Evolutionary conservation across 2,113 vertebrate species (phyloP), one percentile per base, ranked within the genome.

Genomic region (Cephalopholis sonnerati): DNA sequence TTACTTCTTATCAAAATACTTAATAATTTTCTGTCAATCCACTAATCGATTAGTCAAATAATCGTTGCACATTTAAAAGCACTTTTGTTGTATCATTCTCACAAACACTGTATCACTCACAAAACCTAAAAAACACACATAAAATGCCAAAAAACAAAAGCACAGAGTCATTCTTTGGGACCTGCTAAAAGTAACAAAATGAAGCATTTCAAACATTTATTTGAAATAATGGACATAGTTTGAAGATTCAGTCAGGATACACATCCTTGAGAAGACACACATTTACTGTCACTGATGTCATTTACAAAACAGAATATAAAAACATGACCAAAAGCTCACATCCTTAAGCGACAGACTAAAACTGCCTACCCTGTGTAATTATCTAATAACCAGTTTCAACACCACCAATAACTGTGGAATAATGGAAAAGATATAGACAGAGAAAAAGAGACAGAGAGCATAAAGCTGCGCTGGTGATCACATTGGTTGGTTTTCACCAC

Each of bases 361-460:
- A 78, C 82, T 81, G 76, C 76, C 69, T 78, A 86, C 36, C 70
- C 50, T 10, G 10, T 75, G 62, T 36, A 53, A 82, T 85, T 85
- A 89, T 79, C 85, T 87, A 87, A 92, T 86, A 82, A 82, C 83
- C 86, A 86, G 64, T 77, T 87, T 86, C 59, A 76, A 82, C 65
- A 77, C 59, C 76, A 81, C 57, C 54, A 68, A 39, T 39, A 58
- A 66, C 71, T 46, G 69, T 58, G 62, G 67, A 11, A 44, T 44
- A 11, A 36, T 81, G 67, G 41, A 59, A 81, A 57, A 58, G 39
- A 66, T 66, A 25, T 15, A 66, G 17, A 62, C 32, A 46, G n/a
- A 73, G 36, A 41, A 3, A 39, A 4, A 12, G 5, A 50, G 20
- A 51, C 22, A 61, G 17, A 48, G 68, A 16, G n/a, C 8, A 13